Conservation (phyloP, 2,797 vertebrate genomes). For the Linurgus olivaceus region DNA sequence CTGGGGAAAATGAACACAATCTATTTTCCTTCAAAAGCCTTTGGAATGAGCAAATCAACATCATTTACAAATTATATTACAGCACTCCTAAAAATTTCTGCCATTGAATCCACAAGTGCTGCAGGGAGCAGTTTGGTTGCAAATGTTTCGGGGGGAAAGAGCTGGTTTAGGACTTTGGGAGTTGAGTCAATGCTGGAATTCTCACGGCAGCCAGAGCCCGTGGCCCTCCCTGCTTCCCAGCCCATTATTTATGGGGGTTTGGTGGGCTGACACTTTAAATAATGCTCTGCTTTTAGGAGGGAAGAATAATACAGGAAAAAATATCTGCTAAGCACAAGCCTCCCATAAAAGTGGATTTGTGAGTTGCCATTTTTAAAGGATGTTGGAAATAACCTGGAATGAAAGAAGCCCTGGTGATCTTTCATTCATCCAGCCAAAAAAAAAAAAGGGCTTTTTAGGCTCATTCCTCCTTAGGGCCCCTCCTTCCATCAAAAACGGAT, state of each 20-base stretch:
- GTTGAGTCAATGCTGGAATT: not conserved
- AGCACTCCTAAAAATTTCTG: constrained; percentile 19
- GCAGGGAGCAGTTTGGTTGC: constrained; percentile 44
- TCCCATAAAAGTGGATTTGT: not conserved
- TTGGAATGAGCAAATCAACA: constrained; percentile 51
- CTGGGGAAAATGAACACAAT: constrained; percentile 66
- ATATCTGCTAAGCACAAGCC: not conserved
- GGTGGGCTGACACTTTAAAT: not conserved
- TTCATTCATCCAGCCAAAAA: no score
- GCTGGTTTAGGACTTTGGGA: constrained; percentile 25
- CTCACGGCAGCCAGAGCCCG: not conserved
- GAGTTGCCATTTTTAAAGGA: not conserved
- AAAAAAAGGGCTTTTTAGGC: not conserved
- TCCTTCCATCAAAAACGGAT: no score
- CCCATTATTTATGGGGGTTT: not conserved
- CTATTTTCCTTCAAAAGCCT: constrained; percentile 54
- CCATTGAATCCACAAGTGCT: constrained; percentile 15
- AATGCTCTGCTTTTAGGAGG: not conserved
- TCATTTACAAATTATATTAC: constrained; percentile 57
- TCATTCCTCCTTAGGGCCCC: no score
- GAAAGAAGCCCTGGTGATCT: not conserved
- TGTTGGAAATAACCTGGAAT: not conserved
- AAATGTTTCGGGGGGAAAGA: constrained; percentile 22
- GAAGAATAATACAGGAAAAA: not conserved
- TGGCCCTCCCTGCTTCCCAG: not conserved